Conservation (phyloP, 2,797 vertebrate genomes). For the Notolepis coatsorum region DNA sequence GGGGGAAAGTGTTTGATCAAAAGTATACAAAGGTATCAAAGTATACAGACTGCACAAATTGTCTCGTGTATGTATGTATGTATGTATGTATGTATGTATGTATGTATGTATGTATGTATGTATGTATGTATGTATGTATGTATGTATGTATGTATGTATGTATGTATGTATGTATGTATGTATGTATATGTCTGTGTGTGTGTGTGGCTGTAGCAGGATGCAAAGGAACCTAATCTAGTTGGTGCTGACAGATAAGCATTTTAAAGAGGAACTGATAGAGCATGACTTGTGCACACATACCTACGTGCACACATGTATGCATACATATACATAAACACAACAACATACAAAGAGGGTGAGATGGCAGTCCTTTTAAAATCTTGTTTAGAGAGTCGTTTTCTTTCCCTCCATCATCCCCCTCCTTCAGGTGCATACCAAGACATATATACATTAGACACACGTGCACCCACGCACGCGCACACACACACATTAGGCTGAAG, state of each 20-base stretch:
- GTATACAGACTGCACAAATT: too few species aligned
- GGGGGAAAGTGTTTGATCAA: too few species aligned
- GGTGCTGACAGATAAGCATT: slow-evolving; percentile 50
- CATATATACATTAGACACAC: too few species aligned
- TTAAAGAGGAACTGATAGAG: slow-evolving; percentile 7
- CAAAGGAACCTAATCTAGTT: slow-evolving; percentile 47
- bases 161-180: slow-evolving; percentile 1
- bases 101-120: slow-evolving; percentile 14
- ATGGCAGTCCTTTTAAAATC: not conserved
- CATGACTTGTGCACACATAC: not conserved
- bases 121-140: not conserved
- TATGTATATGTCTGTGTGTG: slow-evolving; percentile 11
- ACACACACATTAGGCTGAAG: too few species aligned
- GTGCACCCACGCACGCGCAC: too few species aligned
- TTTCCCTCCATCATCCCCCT: not conserved
- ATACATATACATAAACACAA: not conserved
- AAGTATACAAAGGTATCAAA: too few species aligned
- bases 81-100: slow-evolving; percentile 16
- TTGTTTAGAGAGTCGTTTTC: too few species aligned
- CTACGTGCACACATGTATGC: slow-evolving; percentile 1
- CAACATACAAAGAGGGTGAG: not conserved
- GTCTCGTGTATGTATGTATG: not conserved
- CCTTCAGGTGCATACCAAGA: too few species aligned
- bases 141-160: slow-evolving; percentile 2
- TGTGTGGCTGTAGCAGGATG: slow-evolving; percentile 16